phyloP scores from a whole-genome alignment of 2,797 vertebrate species.

The Melanitta fusca region DNA sequence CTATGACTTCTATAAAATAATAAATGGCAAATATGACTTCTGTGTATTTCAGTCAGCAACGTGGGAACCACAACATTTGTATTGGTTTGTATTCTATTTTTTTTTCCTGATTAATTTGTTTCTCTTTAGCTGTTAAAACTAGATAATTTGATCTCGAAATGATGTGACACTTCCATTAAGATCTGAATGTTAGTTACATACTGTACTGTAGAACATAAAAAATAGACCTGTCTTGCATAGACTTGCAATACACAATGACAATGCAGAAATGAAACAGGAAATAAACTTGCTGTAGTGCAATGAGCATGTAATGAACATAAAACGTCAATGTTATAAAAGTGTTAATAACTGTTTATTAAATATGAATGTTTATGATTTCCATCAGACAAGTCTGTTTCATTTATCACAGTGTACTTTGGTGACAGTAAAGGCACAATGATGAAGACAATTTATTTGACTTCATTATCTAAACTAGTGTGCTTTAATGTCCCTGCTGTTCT shows the following conservation, averaged over 20 bases:
- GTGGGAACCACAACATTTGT: not conserved
- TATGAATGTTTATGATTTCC: not conserved
- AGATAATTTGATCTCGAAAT: conserved; percentile 63
- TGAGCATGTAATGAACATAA: conserved; percentile 52
- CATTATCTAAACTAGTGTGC: conserved; percentile 36
- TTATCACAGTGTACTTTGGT: conserved; percentile 37
- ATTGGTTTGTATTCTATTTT: conserved; percentile 19
- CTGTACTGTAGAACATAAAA: conserved; percentile 19
- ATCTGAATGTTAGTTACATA: not conserved
- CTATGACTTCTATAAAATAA: not conserved
- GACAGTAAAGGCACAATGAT: conserved; percentile 8
- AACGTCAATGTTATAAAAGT: conserved; percentile 22
- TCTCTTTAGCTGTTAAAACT: conserved; percentile 54
- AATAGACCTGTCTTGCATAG: conserved; percentile 19
- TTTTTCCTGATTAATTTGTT: conserved; percentile 41
- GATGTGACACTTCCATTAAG: conserved; percentile 65
- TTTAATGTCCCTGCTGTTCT: conserved; percentile 35
- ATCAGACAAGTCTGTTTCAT: conserved; percentile 43
- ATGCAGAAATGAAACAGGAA: conserved; percentile 37
- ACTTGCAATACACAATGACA: not conserved
- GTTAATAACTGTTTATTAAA: conserved; percentile 59
- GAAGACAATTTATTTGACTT: conserved; percentile 51
- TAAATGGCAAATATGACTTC: not conserved
- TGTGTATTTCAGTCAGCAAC: not conserved
- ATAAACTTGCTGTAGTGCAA: conserved; percentile 26